Percentiles rank a stretch among this genome's conserved stretches.
These are phyloP conservation scores for Stegostoma tigrinum DNA, from an alignment of 2,113 vertebrate genomes.

Conservation along the genomic window DNA sequence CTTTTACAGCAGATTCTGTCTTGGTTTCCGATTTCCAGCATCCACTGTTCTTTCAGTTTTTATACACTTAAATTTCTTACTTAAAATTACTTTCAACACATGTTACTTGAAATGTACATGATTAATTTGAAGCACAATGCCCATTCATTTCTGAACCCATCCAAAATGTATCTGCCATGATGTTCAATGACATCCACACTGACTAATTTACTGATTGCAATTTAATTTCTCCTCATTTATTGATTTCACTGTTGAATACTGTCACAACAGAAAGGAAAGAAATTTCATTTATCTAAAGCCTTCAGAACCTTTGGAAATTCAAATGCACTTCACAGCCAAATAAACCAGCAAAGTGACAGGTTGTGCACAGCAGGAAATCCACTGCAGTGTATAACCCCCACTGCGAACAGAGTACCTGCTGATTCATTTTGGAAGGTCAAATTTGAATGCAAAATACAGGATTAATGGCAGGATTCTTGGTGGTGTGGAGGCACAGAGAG, in stretches of 20 bases:
- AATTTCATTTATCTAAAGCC: neutral
- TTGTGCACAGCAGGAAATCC: neutral
- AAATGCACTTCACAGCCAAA: neutral
- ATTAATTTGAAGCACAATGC: neutral
- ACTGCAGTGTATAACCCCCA: neutral
- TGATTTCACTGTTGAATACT: neutral
- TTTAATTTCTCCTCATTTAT: neutral
- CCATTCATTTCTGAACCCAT: neutral
- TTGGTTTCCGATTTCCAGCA: too few species aligned
- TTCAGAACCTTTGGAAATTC: neutral
- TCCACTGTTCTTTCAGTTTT: too few species aligned
- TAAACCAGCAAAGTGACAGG: neutral
- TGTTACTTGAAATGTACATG: neutral
- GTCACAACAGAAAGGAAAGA: neutral
- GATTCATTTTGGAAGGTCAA: neutral
- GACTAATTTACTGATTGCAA: neutral
- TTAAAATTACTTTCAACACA: neutral
- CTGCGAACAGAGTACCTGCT: neutral
- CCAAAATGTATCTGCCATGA: neutral
- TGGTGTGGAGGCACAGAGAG: too few species aligned
- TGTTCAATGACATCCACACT: neutral
- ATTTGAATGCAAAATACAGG: too few species aligned
- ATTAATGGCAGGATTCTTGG: too few species aligned
- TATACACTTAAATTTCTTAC: neutral
- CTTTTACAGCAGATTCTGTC: too few species aligned